Evolutionary conservation across 2,797 vertebrate species (phyloP).

Genomic region (Acipenser transmontanus): DNA sequence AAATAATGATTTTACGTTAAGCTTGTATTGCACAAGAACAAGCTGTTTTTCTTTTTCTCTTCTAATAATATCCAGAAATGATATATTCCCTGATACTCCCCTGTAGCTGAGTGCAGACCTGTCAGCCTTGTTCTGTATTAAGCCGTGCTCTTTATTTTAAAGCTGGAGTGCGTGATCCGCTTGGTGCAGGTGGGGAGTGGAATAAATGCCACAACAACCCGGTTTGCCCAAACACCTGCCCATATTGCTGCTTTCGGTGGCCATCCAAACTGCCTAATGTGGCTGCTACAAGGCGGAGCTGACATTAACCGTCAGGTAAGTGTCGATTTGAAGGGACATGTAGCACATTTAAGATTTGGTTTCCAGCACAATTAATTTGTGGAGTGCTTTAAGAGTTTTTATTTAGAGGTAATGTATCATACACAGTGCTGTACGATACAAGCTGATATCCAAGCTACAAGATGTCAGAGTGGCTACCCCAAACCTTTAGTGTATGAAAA

Average conservation of each 20-base stretch:
- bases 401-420: too few relatives aligned
- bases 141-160: constrained; percentile 28
- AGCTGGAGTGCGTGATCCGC: constrained; percentile 87
- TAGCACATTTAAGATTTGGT: too few relatives aligned
- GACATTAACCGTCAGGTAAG: constrained; percentile 87
- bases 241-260: constrained; percentile 91
- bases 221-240: constrained; percentile 84
- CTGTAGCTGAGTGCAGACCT: too few relatives aligned
- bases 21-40: too few relatives aligned
- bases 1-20: too few relatives aligned
- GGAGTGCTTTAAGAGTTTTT: too few relatives aligned
- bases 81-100: not conserved
- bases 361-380: too few relatives aligned
- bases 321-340: not conserved
- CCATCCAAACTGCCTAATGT: constrained; percentile 82
- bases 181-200: constrained; percentile 85
- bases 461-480: too few relatives aligned
- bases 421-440: too few relatives aligned
- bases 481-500: too few relatives aligned
- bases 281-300: constrained; percentile 87
- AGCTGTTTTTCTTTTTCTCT: too few relatives aligned
- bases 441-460: too few relatives aligned
- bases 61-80: not conserved
- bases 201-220: constrained; percentile 75
- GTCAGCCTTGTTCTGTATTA: constrained; percentile 14